Conservation (phyloP, 1,140 invertebrate genomes). For the Drosophila subpulchrella region DNA sequence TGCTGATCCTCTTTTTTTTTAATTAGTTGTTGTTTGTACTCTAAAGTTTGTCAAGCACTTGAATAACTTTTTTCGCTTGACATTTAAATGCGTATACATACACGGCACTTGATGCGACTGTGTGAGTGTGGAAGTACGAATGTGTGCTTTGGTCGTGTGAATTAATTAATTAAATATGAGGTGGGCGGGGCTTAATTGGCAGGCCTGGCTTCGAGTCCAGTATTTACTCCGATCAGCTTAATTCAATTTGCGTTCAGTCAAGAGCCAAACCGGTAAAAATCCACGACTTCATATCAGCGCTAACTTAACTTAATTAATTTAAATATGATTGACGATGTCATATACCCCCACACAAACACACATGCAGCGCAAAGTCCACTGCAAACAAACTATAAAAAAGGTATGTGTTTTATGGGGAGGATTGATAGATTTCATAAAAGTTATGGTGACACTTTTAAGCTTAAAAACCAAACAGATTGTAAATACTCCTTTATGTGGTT, state of each 20-base stretch:
- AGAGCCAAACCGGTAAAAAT: constrained; percentile 32
- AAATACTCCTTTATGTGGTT: too few relatives aligned
- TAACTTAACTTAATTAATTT: constrained; percentile 64
- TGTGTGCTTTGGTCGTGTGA: constrained; percentile 22
- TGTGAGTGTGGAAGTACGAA: constrained; percentile 8
- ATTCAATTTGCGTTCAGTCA: constrained; percentile 45
- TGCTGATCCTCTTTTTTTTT: constrained; percentile 31
- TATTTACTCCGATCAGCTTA: constrained; percentile 53
- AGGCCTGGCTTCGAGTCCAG: constrained; percentile 13
- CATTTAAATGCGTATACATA: constrained; percentile 46
- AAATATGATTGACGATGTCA: constrained; percentile 65
- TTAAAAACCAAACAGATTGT: too few relatives aligned
- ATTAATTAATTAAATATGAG: constrained; percentile 63
- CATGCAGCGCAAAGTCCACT: not conserved
- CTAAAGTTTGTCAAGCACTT: constrained; percentile 61
- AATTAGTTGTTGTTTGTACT: constrained; percentile 61
- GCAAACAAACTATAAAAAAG: constrained; percentile 1
- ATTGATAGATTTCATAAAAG: not conserved
- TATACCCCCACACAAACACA: not conserved
- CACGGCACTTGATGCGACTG: not conserved
- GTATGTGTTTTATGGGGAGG: not conserved
- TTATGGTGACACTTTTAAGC: not conserved
- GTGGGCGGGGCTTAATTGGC: constrained; percentile 20
- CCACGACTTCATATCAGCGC: constrained; percentile 27
- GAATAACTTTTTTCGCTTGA: constrained; percentile 53